A percentile compares a stretch with the other conserved stretches of the same genome.
Evolutionary conservation across 2,797 vertebrate genomes (phyloP).

Genomic region (Lophotriccus pileatus): DNA sequence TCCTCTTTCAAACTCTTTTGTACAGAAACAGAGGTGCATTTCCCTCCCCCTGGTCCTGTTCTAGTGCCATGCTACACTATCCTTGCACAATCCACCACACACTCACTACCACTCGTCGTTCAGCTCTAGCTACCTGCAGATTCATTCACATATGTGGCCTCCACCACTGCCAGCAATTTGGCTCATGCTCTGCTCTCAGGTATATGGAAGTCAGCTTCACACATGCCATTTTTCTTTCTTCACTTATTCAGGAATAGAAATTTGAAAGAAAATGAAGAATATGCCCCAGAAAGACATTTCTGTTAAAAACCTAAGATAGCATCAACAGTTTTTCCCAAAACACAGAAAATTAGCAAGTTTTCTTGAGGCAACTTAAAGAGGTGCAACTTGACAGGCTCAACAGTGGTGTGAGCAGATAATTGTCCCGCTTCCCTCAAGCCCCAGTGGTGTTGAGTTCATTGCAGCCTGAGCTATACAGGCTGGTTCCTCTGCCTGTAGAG

Average conservation of each 20-base stretch:
- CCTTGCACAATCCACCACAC: background rate
- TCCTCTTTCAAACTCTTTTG: constrained; percentile 2
- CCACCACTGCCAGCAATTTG: background rate
- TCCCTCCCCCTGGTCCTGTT: background rate
- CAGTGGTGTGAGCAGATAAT: background rate
- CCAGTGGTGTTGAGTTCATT: fast-evolving
- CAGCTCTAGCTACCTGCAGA: background rate
- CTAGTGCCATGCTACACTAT: background rate
- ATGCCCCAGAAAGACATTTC: background rate
- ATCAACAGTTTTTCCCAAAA: background rate
- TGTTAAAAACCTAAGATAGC: background rate
- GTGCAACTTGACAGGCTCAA: background rate
- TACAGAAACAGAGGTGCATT: background rate
- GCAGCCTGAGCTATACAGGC: background rate
- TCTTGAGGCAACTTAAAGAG: background rate
- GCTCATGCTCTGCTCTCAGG: background rate
- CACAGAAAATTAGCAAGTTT: background rate
- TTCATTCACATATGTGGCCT: background rate
- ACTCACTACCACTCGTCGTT: background rate
- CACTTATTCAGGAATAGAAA: background rate
- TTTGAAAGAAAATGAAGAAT: background rate
- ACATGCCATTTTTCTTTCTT: background rate
- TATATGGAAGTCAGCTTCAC: background rate
- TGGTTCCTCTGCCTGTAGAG: background rate
- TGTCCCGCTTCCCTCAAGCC: background rate